phyloP scores from a whole-genome alignment of 2,113 vertebrate species.

The Hippocampus abdominalis region DNA sequence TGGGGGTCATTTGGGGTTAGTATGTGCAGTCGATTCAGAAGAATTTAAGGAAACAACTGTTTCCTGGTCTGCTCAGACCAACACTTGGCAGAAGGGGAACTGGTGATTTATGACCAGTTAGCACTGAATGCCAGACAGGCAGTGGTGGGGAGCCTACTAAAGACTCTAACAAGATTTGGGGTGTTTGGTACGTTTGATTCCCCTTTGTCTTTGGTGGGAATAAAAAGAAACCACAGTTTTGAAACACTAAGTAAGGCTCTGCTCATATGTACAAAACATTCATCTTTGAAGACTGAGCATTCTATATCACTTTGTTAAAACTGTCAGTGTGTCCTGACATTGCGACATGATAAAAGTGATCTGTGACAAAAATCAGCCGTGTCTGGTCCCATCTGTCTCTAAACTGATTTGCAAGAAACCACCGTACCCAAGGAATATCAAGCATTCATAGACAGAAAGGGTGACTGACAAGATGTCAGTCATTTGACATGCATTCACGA shows the following conservation, averaged over 20 bases:
- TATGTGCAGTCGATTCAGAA: conserved; percentile 20
- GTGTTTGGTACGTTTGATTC: not conserved
- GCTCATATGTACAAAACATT: not conserved
- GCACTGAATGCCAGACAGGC: not conserved
- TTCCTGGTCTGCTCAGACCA: conserved; percentile 47
- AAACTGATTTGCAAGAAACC: no score
- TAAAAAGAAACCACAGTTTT: not conserved
- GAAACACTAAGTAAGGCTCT: not conserved
- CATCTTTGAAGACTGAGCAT: not conserved
- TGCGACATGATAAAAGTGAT: no score
- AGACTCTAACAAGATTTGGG: not conserved
- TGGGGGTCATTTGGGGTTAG: not conserved
- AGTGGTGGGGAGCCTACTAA: not conserved
- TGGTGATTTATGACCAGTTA: conserved; percentile 19
- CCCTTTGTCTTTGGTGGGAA: not conserved
- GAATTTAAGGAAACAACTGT: conserved; percentile 63
- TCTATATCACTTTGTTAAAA: no score
- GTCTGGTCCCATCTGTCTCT: no score
- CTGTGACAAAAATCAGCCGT: no score
- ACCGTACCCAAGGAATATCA: no score
- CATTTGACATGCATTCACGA: no score
- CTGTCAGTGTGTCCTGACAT: no score
- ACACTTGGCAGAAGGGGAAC: conserved; percentile 6
- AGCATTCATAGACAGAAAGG: no score
- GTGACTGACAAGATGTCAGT: no score